phyloP scores from a whole-genome alignment of 2,797 vertebrate species.

The Labroides dimidiatus region DNA sequence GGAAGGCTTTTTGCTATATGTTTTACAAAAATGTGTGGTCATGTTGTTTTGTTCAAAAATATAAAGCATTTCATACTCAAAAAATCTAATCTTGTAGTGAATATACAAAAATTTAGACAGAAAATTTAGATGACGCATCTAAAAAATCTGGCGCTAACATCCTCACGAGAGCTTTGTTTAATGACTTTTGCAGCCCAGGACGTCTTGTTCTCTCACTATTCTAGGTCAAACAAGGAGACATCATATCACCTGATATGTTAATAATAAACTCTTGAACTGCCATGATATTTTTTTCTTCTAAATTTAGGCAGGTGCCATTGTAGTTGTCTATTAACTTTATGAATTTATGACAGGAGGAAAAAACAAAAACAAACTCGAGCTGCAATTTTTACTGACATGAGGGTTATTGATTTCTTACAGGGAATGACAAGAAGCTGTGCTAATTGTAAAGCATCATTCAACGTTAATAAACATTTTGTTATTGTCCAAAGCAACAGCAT shows the following conservation, averaged over 20 bases:
- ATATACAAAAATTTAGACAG: too few relatives aligned
- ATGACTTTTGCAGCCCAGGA: too few relatives aligned
- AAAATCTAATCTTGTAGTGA: background rate
- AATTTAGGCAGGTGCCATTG: background rate
- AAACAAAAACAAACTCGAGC: constrained; percentile 12
- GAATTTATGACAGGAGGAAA: background rate
- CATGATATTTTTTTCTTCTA: background rate
- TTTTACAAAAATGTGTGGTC: background rate
- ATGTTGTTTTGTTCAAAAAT: background rate
- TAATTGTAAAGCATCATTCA: background rate
- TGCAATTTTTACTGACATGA: constrained; percentile 19
- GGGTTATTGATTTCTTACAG: constrained; percentile 41
- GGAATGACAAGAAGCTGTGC: constrained; percentile 1
- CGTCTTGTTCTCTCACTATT: background rate
- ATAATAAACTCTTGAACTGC: constrained; percentile 18
- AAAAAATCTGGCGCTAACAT: background rate
- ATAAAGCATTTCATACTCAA: too few relatives aligned
- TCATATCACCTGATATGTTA: background rate
- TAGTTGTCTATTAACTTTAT: constrained; percentile 53
- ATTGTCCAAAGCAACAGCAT: background rate
- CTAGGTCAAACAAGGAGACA: constrained; percentile 1
- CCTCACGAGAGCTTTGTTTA: too few relatives aligned
- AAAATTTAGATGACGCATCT: background rate
- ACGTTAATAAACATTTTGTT: background rate
- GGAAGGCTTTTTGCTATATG: background rate